Base-by-base conservation (phyloP, 2,888 invertebrate genomes). In the Crepidodera aurea region DNA sequence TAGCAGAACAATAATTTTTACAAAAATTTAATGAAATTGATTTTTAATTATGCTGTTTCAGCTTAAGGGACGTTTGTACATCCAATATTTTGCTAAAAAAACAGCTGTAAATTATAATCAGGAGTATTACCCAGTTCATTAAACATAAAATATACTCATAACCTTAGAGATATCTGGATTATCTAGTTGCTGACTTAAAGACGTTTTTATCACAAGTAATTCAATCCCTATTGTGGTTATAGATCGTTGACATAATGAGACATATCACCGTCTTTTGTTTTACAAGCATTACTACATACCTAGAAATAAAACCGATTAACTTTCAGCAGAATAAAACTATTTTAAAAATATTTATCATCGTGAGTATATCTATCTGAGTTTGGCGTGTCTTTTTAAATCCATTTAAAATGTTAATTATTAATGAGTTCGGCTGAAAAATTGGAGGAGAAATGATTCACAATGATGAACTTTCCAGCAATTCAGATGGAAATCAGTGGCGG, bases 241-340 rank as follows among this genome's bases (percentile, higher is more conserved):
- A 44, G 59, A 59, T 44, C 59, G 16, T 59, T 59, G 51, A 51
- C 59, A 59, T 59, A 44, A 51, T 44, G 51, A 51, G 51, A 44
- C 27, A 57, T 37, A 16, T 25, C 44, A 22, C 37, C 13, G 37
- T 18, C 12, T 27, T 22, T 40, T 16, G 22, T 22, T 22, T 22
- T 22, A 22, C 22, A 37, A 37, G 8, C 37, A 2, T 13, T 4
- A 37, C 37, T 27, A 50, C 6, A 22, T 51, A 22, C 51, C 12
- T 10, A 37, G 51, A 37, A 51, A 22, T 10, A 22, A 37, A 13
- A 51, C 18, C 34, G 51, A 51, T 51, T 37, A 22, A 19, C 19
- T 51, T 51, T 13, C 8, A 51, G 12, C 34, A 16, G 50, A 50
- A 29, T 32, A 27, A 48, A 48, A 12, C 7, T 27, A 27, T 50